These are phyloP conservation scores for Simalia tracyae DNA, from an alignment of 2,797 vertebrate genomes.

Conservation along the genomic window DNA sequence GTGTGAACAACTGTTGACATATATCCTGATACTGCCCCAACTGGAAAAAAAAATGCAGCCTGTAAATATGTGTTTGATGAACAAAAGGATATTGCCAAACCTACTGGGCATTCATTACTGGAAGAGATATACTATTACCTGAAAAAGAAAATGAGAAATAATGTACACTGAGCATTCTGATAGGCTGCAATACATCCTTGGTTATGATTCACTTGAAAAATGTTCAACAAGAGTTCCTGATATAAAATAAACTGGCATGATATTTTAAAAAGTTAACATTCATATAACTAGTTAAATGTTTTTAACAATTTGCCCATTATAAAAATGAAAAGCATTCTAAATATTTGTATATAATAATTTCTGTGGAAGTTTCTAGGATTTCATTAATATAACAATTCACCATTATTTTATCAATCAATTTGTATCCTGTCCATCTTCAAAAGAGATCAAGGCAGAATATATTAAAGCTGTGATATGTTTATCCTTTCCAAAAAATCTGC, in stretches of 20 bases:
- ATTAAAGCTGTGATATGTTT: not conserved
- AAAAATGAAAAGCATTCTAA: slow-evolving; percentile 23
- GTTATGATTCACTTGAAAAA: slow-evolving; percentile 18
- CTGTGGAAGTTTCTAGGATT: slow-evolving; percentile 18
- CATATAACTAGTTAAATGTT: slow-evolving; percentile 34
- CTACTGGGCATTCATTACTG: slow-evolving; percentile 4
- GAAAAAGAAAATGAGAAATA: not conserved
- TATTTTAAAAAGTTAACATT: not conserved
- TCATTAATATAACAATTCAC: slow-evolving; percentile 9
- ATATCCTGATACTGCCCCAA: not conserved
- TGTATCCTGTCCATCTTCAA: slow-evolving; percentile 16
- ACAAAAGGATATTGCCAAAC: not conserved
- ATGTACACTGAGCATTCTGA: not conserved
- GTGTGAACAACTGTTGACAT: not conserved
- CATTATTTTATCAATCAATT: not conserved
- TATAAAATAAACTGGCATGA: not conserved
- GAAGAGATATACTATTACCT: not conserved
- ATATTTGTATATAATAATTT: slow-evolving; percentile 15
- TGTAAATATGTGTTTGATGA: not conserved
- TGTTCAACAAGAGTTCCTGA: slow-evolving; percentile 63
- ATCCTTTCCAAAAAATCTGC: not conserved
- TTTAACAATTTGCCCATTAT: slow-evolving; percentile 22
- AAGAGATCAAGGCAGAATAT: slow-evolving; percentile 11
- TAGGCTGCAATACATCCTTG: slow-evolving; percentile 45
- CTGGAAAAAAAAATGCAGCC: not conserved